Evolutionary conservation across 2,888 invertebrate genomes (phyloP).

Genomic region (Cantharis lateralis): DNA sequence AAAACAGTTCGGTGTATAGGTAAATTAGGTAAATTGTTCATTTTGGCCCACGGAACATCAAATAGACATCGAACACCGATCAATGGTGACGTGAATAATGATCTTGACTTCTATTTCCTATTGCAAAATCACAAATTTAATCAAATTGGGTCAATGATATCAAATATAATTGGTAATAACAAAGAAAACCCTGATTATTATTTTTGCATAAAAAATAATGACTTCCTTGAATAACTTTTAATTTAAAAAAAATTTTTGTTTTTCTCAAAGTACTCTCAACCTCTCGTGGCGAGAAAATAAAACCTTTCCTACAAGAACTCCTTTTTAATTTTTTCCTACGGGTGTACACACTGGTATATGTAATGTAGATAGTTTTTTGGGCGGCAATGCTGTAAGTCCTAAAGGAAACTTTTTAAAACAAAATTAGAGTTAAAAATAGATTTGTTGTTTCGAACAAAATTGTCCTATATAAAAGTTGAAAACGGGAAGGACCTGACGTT

Average conservation of each 20-base stretch:
- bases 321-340: too few species aligned
- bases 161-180: neutral
- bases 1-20: conserved; percentile 14
- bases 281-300: too few species aligned
- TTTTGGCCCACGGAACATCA: conserved; percentile 12
- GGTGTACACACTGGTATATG: too few species aligned
- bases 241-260: too few species aligned
- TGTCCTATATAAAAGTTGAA: neutral
- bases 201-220: neutral
- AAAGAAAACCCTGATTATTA: neutral
- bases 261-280: too few species aligned
- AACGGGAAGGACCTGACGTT: neutral
- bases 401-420: neutral
- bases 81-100: conserved; percentile 16
- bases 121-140: conserved; percentile 1
- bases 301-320: too few species aligned
- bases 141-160: neutral
- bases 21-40: conserved; percentile 19
- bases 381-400: too few species aligned
- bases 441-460: neutral
- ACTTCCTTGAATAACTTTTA: neutral
- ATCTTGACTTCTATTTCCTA: conserved; percentile 24
- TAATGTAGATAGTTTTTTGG: too few species aligned
- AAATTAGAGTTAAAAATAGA: neutral
- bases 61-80: conserved; percentile 17